Base-by-base conservation (phyloP, 2,797 vertebrate genomes). In the Florisuga fusca region DNA sequence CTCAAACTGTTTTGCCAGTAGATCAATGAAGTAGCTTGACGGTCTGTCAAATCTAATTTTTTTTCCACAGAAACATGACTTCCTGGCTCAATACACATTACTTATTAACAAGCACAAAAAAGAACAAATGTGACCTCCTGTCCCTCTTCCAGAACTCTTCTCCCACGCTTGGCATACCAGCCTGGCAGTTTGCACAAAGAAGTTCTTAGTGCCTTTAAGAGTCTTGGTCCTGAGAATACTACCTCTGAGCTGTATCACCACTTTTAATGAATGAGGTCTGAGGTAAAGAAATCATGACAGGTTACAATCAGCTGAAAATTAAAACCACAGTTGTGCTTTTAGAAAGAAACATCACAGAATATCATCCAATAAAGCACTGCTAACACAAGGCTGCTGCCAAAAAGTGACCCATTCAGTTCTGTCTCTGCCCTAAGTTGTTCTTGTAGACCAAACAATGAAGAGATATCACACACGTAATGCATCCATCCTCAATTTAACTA, bases 331-430 rank as follows among this genome's bases (percentile, higher is more conserved):
- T 6, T 69, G 6, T 17, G 63, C 3, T 57, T 79, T 53, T 10
- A 51, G 29, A 51, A 55, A 61, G 31, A 79, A 43, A 7, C 9
- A 15, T 6, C 12, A 6, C 7, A 61, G 9, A 74, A 33, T 16
- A 6, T 48, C 61, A 46, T 5, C 25, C 4, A 10, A 3, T 41
- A 46, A 7, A 72, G n/a, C 11, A 50, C 25, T 46, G 50, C 17
- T 36, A 21, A 27, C 1, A 2, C 36, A 77, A 23, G 12, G 31
- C 20, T 79, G 21, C 59, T 59, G 45, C 43, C 46, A 62, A 73
- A 53, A 46, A 7, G 3, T 1, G 54, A 81, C 8, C 5, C 11
- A 1, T 33, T 23, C 0, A 0, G 3, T 2, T 58, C 55, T 76
- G 10, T 23, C 17, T 34, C 36, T 0, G 1, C 18, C 34, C 9